These are phyloP conservation scores for Augochlorella aurata DNA, from an alignment of 2,888 invertebrate genomes.

Conservation along the genomic window DNA sequence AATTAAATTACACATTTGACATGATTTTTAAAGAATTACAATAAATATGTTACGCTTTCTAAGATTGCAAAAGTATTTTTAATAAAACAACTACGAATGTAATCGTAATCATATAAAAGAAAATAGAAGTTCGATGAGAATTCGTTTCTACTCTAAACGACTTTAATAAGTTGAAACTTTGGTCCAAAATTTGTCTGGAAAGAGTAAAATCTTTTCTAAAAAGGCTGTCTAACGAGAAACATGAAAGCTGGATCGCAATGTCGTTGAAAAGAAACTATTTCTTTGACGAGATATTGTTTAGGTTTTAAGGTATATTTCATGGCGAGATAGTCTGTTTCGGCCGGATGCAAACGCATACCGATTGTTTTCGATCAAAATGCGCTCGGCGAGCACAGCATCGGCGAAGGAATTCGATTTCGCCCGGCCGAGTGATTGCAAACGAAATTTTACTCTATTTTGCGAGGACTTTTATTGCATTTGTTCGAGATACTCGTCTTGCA, in stretches of 20 bases:
- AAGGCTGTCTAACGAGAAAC: neutral
- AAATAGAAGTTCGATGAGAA: too few species aligned
- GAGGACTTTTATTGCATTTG: constrained; percentile 41
- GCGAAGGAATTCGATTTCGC: constrained; percentile 22
- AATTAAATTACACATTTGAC: too few species aligned
- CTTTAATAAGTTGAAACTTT: too few species aligned
- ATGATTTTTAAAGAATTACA: too few species aligned
- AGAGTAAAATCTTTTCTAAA: too few species aligned
- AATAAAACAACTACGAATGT: too few species aligned
- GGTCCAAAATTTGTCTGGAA: too few species aligned
- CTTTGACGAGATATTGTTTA: neutral
- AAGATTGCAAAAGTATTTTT: too few species aligned
- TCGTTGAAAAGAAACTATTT: neutral
- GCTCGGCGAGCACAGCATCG: neutral
- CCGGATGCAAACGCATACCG: neutral
- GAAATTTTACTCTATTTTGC: constrained; percentile 45
- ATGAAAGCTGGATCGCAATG: neutral
- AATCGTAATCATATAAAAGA: too few species aligned
- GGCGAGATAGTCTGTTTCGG: neutral
- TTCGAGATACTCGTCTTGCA: constrained; percentile 28
- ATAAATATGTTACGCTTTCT: too few species aligned
- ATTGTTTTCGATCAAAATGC: constrained; percentile 9
- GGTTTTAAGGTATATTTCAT: neutral
- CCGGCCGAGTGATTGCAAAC: constrained; percentile 35
- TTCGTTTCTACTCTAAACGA: too few species aligned